These are phyloP conservation scores for Ovibos moschatus DNA, from an alignment of 2,113 vertebrate species.

Conservation along the genomic window DNA sequence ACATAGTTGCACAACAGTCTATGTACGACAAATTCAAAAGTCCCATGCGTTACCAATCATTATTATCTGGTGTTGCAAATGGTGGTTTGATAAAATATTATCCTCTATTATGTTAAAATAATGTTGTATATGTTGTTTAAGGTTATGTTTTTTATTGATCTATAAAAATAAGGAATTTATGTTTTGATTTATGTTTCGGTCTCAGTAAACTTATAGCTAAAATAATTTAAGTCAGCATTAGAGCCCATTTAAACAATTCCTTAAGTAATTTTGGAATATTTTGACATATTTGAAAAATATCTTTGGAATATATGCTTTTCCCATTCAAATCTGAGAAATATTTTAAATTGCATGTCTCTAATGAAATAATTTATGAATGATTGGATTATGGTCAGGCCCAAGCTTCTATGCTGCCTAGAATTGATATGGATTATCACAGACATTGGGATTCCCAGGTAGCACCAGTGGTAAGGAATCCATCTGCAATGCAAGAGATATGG, in stretches of 20 bases:
- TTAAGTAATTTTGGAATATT: not conserved
- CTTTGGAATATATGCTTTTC: not conserved
- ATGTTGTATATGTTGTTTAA: not conserved
- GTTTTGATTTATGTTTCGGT: not conserved
- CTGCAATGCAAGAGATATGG: not conserved
- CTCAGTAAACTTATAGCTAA: not conserved
- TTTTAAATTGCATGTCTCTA: not conserved
- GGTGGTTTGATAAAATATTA: not conserved
- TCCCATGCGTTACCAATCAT: not conserved
- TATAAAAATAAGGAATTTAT: not conserved
- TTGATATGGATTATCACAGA: not conserved
- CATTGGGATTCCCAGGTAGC: not conserved
- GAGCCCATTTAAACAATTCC: not conserved
- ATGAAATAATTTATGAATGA: not conserved
- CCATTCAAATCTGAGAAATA: not conserved
- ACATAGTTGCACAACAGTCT: not conserved
- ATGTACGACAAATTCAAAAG: not conserved
- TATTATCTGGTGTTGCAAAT: not conserved
- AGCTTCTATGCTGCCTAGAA: not conserved
- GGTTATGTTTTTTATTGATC: not conserved
- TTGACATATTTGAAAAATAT: not conserved
- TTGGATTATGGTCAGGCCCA: not conserved
- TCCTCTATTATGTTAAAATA: not conserved
- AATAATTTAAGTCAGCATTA: not conserved
- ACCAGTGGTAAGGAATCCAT: not conserved